Base-by-base conservation (phyloP, 2,797 vertebrate species). In the Crocidura indochinensis region DNA sequence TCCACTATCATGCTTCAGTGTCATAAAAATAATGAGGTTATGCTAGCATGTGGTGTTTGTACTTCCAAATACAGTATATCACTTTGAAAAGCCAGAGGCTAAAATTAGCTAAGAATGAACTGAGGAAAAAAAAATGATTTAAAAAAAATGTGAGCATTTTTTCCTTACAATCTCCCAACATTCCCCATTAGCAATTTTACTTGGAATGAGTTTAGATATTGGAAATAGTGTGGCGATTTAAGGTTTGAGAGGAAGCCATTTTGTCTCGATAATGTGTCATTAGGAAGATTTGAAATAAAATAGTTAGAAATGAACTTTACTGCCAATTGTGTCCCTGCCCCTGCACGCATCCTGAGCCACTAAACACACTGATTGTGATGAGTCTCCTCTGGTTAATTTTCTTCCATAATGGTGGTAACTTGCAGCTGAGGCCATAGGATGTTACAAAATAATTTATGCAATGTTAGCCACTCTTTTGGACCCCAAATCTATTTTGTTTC, bases 351-450 rank as follows among this genome's bases (percentile, higher is more conserved):
- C 97, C 97, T 96, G 97, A 98, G 97, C 96, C 96, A 81, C 97
- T 98, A 97, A 98, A 97, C 96, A 95, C 97, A 97, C 97, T 98
- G 98, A 98, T 98, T 98, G 96, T 95, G 95, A 98, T 98, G 97
- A 97, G 98, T 98, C 98, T 98, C 98, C 96, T 97, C 96, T 98
- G 98, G 97, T 98, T 98, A 98, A 98, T 98, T 98, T 98, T 97
- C 97, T 96, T 97, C 96, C 91, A 31, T 98, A 98, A 98, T 98
- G 96, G 98, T 97, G 96, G 97, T 97, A 98, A 98, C 97, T 98
- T 98, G 98, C 98, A 98, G 98, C 98, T 98, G 98, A 97, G 98
- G 97, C 98, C 97, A 97, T 98, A 98, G 95, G 97, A 98, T 97
- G 97, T 96, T 98, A 92, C 97, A 98, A 98, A 98, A 98, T 98